Evolutionary conservation across 1,140 invertebrate species (phyloP).

Genomic region (Drosophila paulistorum): DNA sequence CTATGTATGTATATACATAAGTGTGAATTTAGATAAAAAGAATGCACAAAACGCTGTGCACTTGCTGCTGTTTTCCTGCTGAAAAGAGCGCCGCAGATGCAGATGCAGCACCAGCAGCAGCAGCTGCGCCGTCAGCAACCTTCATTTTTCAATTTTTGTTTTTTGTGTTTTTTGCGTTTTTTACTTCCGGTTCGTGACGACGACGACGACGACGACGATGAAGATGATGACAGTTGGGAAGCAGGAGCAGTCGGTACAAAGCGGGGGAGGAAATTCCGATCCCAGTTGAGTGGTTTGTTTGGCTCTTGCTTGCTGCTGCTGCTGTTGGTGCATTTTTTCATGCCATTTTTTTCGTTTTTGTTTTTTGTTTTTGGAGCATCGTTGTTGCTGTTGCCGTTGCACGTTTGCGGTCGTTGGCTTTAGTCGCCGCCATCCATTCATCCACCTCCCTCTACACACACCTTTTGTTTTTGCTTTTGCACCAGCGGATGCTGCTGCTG

Average conservation of each 20-base stretch:
- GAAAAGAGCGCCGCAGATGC: slow-evolving; percentile 72
- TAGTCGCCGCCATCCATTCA: slow-evolving; percentile 25
- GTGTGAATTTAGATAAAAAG: background rate
- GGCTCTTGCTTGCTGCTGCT: slow-evolving; percentile 45
- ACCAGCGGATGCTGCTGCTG: slow-evolving; percentile 49
- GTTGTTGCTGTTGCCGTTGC: slow-evolving; percentile 37
- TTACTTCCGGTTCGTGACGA: slow-evolving; percentile 69
- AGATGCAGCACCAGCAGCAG: slow-evolving; percentile 67
- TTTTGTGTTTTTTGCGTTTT: slow-evolving; percentile 22
- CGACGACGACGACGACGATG: slow-evolving; percentile 19
- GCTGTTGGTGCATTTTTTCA: slow-evolving; percentile 30
- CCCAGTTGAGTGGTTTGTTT: slow-evolving; percentile 74
- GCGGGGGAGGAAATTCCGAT: slow-evolving; percentile 49
- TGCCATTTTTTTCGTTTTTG: background rate
- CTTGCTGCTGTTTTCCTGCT: slow-evolving; percentile 70
- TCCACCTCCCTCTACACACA: slow-evolving; percentile 1
- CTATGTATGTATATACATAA: background rate
- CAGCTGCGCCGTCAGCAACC: slow-evolving; percentile 43
- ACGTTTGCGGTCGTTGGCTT: slow-evolving; percentile 78
- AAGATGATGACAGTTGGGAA: slow-evolving; percentile 22
- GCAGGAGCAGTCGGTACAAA: slow-evolving; percentile 7
- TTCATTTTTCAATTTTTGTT: slow-evolving; percentile 52
- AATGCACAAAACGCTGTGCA: slow-evolving; percentile 61
- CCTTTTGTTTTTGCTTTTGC: slow-evolving; percentile 47
- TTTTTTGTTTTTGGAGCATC: slow-evolving; percentile 49